Percentiles rank a stretch among this genome's conserved stretches.
phyloP scores from a whole-genome alignment of 1,140 invertebrate genomes.

The Apis mellifera region Amel_HAv3.1 CM009935.2:10014501-10015000 shows the following conservation, averaged over 20 bases:
- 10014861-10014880: conserved; percentile 15
- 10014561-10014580: not conserved
- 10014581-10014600: not conserved
- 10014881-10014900: not conserved
- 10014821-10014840: conserved; percentile 73
- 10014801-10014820: conserved; percentile 72
- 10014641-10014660: conserved; percentile 36
- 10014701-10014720: conserved; percentile 35
- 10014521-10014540: too few relatives aligned
- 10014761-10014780: conserved; percentile 28
- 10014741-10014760: conserved; percentile 30
- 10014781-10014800: conserved; percentile 67
- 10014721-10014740: conserved; percentile 39
- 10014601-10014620: not conserved
- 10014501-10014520: not conserved
- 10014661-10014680: conserved; percentile 51
- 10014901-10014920: not conserved
- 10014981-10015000: conserved; percentile 68
- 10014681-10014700: conserved; percentile 19
- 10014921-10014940: too few relatives aligned
- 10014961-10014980: conserved; percentile 68
- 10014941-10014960: conserved; percentile 73
- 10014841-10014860: conserved; percentile 73
- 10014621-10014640: not conserved
- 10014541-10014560: not conserved